Conservation (phyloP, 37 sponge, comb jelly and placozoan species). For the Diacarnus erythraeanus region DNA sequence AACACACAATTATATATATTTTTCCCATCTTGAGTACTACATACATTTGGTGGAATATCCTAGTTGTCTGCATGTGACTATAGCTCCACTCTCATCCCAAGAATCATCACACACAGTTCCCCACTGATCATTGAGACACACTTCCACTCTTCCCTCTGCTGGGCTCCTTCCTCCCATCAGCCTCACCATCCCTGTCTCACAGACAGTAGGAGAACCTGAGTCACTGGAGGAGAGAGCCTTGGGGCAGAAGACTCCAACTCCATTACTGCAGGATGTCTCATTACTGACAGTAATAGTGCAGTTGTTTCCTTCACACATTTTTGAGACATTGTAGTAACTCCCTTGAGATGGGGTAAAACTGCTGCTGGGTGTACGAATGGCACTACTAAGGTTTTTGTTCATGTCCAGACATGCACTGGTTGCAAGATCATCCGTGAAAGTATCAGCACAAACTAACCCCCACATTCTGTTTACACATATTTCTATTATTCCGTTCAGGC, state of each 20-base stretch:
- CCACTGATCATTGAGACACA: conserved; percentile 38
- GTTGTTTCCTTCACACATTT: not conserved
- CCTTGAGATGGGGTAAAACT: not conserved
- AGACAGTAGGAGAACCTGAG: not conserved
- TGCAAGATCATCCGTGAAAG: conserved; percentile 14
- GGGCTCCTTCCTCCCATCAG: not conserved
- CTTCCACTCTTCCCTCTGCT: conserved; percentile 20
- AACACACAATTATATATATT: not conserved
- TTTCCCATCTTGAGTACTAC: not conserved
- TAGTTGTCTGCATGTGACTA: conserved; percentile 19
- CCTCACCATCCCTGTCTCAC: conserved; percentile 6
- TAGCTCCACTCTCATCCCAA: conserved; percentile 9
- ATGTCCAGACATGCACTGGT: not conserved
- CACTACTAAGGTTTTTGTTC: not conserved
- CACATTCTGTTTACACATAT: conserved; percentile 22
- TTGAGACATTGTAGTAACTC: not conserved
- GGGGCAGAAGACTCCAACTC: conserved; percentile 22
- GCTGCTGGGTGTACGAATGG: not conserved
- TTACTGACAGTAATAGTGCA: not conserved
- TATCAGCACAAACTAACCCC: conserved; percentile 34
- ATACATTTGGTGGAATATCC: not conserved
- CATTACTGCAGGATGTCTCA: not conserved
- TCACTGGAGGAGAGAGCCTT: not conserved
- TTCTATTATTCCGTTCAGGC: conserved; percentile 29
- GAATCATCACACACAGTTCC: conserved; percentile 51